Percentiles rank a stretch among this genome's conserved stretches.
Evolutionary conservation across 2,888 invertebrate genomes (phyloP).

Genomic region (Salpingus planirostris): DNA sequence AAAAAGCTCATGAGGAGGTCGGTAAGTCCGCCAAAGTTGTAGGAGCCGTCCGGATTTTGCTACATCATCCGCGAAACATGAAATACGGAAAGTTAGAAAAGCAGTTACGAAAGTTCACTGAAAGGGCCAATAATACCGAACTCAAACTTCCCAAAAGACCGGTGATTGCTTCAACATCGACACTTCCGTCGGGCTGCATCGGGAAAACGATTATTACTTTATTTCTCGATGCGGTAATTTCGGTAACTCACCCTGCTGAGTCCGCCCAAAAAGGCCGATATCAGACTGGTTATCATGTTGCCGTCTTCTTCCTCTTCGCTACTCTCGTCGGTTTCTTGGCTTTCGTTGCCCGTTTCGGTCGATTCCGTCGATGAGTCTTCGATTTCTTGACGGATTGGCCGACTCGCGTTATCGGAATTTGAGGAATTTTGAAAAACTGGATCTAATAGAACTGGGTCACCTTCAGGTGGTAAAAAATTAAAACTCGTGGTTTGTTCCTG

Average conservation of each 20-base stretch:
- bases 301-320: conserved; percentile 33
- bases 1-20: conserved; percentile 37
- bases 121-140: too few relatives aligned
- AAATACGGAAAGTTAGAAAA: neutral
- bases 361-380: too few relatives aligned
- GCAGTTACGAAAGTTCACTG: too few relatives aligned
- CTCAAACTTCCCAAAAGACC: conserved; percentile 39
- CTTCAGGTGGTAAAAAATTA: too few relatives aligned
- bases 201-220: conserved; percentile 2
- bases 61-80: conserved; percentile 11
- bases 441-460: too few relatives aligned
- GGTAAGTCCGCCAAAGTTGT: conserved; percentile 37
- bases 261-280: conserved; percentile 38
- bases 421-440: too few relatives aligned
- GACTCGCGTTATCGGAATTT: too few relatives aligned
- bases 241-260: conserved; percentile 35
- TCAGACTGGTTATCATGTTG: conserved; percentile 35
- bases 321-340: conserved; percentile 18
- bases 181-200: conserved; percentile 40
- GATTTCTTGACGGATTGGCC: too few relatives aligned
- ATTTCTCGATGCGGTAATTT: neutral
- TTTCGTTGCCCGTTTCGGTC: conserved; percentile 9
- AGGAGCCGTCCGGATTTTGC: conserved; percentile 39
- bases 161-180: conserved; percentile 39
- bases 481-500: too few relatives aligned